Base-by-base conservation (phyloP, 1,140 invertebrate species). In the Latrodectus geometricus region DNA sequence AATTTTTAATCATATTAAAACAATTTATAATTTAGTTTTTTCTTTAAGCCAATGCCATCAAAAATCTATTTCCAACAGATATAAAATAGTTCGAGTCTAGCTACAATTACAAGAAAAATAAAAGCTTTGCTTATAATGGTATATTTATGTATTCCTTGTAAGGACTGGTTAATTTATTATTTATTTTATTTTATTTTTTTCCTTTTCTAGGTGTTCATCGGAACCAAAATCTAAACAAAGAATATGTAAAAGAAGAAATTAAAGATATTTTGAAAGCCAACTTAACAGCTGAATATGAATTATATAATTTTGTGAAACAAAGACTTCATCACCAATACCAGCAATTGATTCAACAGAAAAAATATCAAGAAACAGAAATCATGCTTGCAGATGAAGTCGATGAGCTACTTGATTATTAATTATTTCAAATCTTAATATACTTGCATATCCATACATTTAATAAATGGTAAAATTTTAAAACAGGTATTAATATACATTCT, bases 261-360 rank as follows among this genome's bases (percentile, higher is more conserved):
- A 97, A 97, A 91, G 94, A 97, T 48, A 94, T 97, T n/a, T 95
- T 97, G 0, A 92, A 96, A 87, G 93, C 93, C 69, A 97, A 97
- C 90, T 96, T 97, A 90, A 97, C 96, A 0, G 93, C 95, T 80
- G 96, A 97, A 92, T 96, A 97, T 23, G 96, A 97, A 90, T 97
- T 97, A 90, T 97, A 97, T 91, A 94, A 97, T 89, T 97, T 97
- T 90, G 97, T 96, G 90, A 94, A 94, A 89, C 96, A 97, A 90
- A 92, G 96, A 89, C 91, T 97, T 11, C 94, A 97, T 89, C 93
- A 94, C 90, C 96, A 97, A 21, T 84, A 74, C 21, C 50, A 72
- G 17, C 68, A 73, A 69, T 21, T 87, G 20, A n/a, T 75, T 50
- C 56, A 75, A 75, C 54, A n/a, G 9, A 72, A 11, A 61, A 79